Conservation (phyloP, 2,113 vertebrate genomes). For the Paraplagusia blochii region DNA sequence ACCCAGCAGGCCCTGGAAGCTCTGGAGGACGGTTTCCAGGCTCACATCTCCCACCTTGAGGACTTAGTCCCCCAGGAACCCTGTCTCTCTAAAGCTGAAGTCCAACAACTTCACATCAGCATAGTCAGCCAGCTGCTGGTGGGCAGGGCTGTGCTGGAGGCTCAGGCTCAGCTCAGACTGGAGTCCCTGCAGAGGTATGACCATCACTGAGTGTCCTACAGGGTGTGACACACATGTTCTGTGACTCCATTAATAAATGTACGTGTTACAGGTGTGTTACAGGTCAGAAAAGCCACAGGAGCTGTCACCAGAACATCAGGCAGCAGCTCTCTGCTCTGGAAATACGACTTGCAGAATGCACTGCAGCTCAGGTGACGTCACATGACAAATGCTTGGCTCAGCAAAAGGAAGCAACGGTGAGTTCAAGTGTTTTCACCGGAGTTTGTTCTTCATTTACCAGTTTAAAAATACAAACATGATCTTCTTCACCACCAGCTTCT, state of each 20-base stretch:
- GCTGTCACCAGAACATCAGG: constrained; percentile 72
- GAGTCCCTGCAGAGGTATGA: constrained; percentile 69
- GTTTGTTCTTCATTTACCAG: background rate
- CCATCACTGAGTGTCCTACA: too few relatives aligned
- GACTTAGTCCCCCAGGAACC: constrained; percentile 65
- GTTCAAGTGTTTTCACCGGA: background rate
- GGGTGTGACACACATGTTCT: background rate
- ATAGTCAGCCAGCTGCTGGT: constrained; percentile 73
- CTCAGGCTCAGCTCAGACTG: constrained; percentile 67
- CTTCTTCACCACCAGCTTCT: constrained; percentile 45
- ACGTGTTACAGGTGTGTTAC: constrained; percentile 73
- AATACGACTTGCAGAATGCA: constrained; percentile 65
- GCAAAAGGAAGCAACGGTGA: constrained; percentile 79
- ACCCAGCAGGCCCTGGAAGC: constrained; percentile 46
- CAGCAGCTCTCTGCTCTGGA: constrained; percentile 72
- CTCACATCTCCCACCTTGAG: constrained; percentile 67
- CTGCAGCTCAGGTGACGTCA: constrained; percentile 69
- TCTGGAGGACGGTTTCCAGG: constrained; percentile 74
- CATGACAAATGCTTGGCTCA: constrained; percentile 80
- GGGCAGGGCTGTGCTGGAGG: constrained; percentile 67
- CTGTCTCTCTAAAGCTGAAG: constrained; percentile 63
- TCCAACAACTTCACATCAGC: constrained; percentile 67
- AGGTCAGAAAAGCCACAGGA: constrained; percentile 68
- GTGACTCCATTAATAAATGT: background rate
- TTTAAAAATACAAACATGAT: background rate